phyloP scores from a whole-genome alignment of 2,797 vertebrate species.

The Sciurus carolinensis region DNA sequence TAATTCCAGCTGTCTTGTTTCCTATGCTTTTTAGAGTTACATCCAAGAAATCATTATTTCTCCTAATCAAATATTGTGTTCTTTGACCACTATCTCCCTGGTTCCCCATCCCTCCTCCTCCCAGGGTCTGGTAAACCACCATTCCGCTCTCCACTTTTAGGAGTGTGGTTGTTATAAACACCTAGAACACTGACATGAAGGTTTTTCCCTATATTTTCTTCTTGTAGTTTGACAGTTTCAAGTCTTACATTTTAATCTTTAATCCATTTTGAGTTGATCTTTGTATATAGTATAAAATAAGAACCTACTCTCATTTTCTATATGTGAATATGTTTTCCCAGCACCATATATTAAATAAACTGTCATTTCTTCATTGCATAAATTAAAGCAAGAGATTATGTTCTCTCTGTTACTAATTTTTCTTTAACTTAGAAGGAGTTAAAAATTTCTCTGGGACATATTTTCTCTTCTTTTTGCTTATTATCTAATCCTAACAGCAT shows the following conservation, averaged over 20 bases:
- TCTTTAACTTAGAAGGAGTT: constrained; percentile 10
- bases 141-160: neutral
- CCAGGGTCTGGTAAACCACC: neutral
- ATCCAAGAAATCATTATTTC: neutral
- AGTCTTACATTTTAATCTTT: neutral
- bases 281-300: neutral
- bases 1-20: neutral
- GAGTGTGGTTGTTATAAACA: neutral
- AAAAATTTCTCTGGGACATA: neutral
- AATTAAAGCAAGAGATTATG: neutral
- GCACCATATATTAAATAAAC: neutral
- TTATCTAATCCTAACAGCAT: neutral
- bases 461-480: neutral
- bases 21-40: neutral
- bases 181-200: neutral
- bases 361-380: neutral
- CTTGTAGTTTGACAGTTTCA: neutral
- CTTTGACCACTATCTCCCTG: neutral
- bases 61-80: neutral
- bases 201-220: neutral
- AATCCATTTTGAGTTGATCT: neutral
- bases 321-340: neutral
- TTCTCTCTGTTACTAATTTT: constrained; percentile 30
- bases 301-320: neutral
- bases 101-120: neutral